Evolutionary conservation across 2,888 invertebrate species (phyloP), one percentile per base, ranked within the genome.

Genomic region (Nymphalis polychloros): DNA sequence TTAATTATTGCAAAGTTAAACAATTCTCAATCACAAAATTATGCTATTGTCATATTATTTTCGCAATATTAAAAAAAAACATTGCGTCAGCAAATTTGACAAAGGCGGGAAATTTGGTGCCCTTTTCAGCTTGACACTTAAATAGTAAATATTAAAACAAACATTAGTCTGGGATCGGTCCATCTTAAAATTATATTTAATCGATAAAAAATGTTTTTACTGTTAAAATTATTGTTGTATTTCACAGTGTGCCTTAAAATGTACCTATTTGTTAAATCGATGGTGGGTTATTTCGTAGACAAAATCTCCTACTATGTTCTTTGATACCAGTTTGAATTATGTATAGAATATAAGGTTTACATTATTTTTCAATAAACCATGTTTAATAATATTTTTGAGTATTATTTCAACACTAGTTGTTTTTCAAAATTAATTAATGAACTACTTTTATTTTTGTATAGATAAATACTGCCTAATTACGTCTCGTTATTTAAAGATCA

Each of bases 241-340:
- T 41, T 41, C 41, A 41, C 41, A 4, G 41, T 55, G 53, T 55
- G 53, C 53, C 53, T 55, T 55, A 55, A 55, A 55, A 55, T 55
- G 31, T 55, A 31, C 41, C 41, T 4, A 13, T 31, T 27, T 31
- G 31, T 23, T 27, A 31, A 55, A 31, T 55, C 31, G 27, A 55
- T 27, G 17, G 27, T 55, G 17, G 8, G 8, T 31, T 13, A 13
- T 13, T 55, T 31, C n/a, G 31, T 55, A 5, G 8, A 72, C 68
- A 70, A 66, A 60, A 70, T 70, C 63, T 68, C 53, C 53, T 27
- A 55, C 50, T 59, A 64, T 70, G 63, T 62, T 57, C 16, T 53
- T 55, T 17, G 52, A 52, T 19, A 10, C 19, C 10, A 19, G 50
- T 50, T 10, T 41, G 8, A 17, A 20, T n/a, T 59, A 7, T 19